Percentiles rank a stretch among this genome's conserved stretches.
phyloP scores from a whole-genome alignment of 2,113 vertebrate genomes.

The Puma concolor region DNA sequence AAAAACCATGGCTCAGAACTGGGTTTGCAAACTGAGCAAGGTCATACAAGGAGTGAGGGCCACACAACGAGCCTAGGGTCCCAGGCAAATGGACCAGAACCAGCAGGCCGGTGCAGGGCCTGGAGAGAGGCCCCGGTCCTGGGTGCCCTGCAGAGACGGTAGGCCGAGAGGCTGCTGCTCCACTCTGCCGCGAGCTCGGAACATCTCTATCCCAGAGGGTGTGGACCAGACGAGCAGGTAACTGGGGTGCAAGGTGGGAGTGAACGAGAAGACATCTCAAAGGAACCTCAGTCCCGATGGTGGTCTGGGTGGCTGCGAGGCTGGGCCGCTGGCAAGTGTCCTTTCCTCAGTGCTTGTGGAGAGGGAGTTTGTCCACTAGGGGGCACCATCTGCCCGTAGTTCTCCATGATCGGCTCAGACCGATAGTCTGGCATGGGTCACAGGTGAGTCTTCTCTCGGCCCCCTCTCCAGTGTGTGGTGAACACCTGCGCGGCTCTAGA shows the following conservation, averaged over 20 bases:
- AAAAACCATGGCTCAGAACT: neutral
- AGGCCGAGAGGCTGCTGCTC: neutral
- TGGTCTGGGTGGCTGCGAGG: too few species aligned
- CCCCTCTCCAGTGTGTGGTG: neutral
- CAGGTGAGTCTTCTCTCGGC: neutral
- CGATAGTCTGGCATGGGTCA: rapidly evolving
- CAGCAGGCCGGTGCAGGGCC: too few species aligned
- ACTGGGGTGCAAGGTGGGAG: neutral
- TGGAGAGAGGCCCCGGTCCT: too few species aligned
- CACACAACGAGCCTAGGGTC: neutral
- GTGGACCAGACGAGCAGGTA: neutral
- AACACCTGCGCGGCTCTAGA: neutral
- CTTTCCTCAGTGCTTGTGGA: neutral
- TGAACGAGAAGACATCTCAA: neutral
- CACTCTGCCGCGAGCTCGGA: neutral
- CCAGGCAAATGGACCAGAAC: rapidly evolving
- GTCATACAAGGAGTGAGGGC: neutral
- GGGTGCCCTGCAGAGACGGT: neutral
- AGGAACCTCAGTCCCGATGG: neutral
- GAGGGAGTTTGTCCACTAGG: neutral
- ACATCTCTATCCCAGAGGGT: neutral
- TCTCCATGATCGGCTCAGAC: neutral
- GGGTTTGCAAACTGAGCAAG: neutral
- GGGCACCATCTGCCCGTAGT: neutral
- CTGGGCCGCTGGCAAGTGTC: rapidly evolving